Base-by-base conservation (phyloP, 1,140 invertebrate species). In the Ctenoplectra terminalis region DNA sequence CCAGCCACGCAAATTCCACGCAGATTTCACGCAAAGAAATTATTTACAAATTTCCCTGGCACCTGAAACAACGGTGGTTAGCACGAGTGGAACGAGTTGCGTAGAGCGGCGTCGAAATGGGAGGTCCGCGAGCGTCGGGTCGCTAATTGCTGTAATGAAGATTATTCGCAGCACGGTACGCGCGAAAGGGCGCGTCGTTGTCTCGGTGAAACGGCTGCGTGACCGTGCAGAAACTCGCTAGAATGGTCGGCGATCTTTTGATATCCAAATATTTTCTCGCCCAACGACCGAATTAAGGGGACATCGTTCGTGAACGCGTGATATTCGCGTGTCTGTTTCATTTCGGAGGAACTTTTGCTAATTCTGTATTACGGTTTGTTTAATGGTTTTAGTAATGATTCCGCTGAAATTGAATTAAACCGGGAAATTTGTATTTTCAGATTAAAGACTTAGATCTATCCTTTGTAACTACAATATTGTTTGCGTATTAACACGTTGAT, bases 81-180 rank as follows among this genome's bases (percentile, higher is more conserved):
- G 11, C n/a, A 17, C 29, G 5, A 11, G n/a, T 34, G 6, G 26
- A 20, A 63, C 58, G 72, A 63, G 40, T 26, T 0, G 43, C 29
- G 26, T 13, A 23, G 29, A 43, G 48, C 29, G 34, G 34, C 40
- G 46, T 40, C 29, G 23, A 54, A 40, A 43, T 26, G 17, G 50
- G 67, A 78, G 63, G 37, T 43, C n/a, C 34, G 15, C 50, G n/a
- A 34, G 13, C 69, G 69, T 54, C 31, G 46, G 48, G 48, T 34
- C 48, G 75, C 31, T 81, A 76, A 84, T 81, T 84, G 66, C 37
- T 54, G 48, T 78, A 78, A 84, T 74, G 58, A 81, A 83, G 84
- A 86, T 87, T 87, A 85, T 70, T 74, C 60, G 66, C 70, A 17
- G 52, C 34, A 20, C n/a, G 64, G 23, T 9, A 2, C 34, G 31